Conservation (phyloP, 2,797 vertebrate species). For the Allochrocebus solatus region DNA sequence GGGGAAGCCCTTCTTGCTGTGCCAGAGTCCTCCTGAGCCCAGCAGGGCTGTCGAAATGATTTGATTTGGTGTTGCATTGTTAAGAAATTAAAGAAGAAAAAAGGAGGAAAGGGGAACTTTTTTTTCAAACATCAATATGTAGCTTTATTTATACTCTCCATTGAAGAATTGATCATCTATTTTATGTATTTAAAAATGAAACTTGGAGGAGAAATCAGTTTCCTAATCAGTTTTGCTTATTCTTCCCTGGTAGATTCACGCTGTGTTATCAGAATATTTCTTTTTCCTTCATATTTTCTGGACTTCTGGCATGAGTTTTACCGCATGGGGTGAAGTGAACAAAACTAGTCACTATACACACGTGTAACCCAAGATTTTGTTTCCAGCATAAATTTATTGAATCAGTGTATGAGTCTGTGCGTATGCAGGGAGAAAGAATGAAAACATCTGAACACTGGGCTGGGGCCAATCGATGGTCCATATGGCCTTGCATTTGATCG, state of each 20-base stretch:
- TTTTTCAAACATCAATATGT: neutral
- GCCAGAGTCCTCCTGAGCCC: neutral
- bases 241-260: neutral
- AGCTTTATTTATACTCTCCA: neutral
- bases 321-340: neutral
- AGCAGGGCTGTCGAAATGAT: neutral
- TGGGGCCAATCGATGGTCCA: neutral
- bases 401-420: neutral
- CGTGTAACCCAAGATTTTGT: neutral
- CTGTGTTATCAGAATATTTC: neutral
- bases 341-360: neutral
- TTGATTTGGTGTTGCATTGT: neutral
- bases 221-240: neutral
- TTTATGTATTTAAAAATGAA: constrained; percentile 28
- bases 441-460: neutral
- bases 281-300: neutral
- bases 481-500: neutral
- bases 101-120: neutral
- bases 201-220: neutral
- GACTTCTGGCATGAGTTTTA: constrained; percentile 3
- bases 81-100: neutral
- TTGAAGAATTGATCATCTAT: neutral
- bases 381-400: neutral
- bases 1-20: neutral
- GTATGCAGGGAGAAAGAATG: neutral